Evolutionary conservation across 2,113 vertebrate species (phyloP), one percentile per base, ranked within the genome.

Genomic region (Octodon degus): DNA sequence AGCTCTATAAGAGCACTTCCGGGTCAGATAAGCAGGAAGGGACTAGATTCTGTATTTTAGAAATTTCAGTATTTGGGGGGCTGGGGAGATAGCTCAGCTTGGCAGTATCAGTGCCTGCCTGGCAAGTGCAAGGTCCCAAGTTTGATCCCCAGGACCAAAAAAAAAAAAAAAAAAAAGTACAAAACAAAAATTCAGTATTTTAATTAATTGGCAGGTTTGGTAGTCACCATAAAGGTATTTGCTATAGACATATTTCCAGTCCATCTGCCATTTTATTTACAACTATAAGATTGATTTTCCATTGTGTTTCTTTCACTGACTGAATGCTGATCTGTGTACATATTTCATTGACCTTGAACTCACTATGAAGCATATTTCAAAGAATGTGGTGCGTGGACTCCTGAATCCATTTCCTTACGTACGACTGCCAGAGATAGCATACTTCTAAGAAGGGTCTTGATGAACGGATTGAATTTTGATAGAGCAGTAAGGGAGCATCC

Each of bases 151-250:
- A 16, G 55, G 55, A 58, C 55, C 55, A 55, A 55, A 55, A 13
- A 13, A 16, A 16, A 16, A 58, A 58, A 58, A 58, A 55, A 55
- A 12, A 55, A 19, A 43, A 43, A 43, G 43, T 43, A 17, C 50
- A 50, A 50, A 50, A 50, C 50, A 50, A 90, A 40, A 11, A 70
- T 77, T 65, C n/a, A 65, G 82, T 65, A 53, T 74, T 72, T 68
- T 9, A 90, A 88, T 82, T 85, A 88, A 97, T n/a, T 93, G 50
- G 7, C 6, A 86, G 70, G 76, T 86, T 79, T 58, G 60, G 24
- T 70, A 97, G 74, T 32, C 25, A 14, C 40, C 65, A 65, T 58
- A 92, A 65, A 82, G 55, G 34, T 55, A 86, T 85, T 95, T 43
- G 47, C 1, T 60, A 74, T 1, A 86, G 77, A 94, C 72, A 87